A percentile compares a stretch with the other conserved stretches of the same genome.
These are phyloP conservation scores for Neofelis nebulosa DNA, from an alignment of 2,113 vertebrate species.

Conservation along the genomic window DNA sequence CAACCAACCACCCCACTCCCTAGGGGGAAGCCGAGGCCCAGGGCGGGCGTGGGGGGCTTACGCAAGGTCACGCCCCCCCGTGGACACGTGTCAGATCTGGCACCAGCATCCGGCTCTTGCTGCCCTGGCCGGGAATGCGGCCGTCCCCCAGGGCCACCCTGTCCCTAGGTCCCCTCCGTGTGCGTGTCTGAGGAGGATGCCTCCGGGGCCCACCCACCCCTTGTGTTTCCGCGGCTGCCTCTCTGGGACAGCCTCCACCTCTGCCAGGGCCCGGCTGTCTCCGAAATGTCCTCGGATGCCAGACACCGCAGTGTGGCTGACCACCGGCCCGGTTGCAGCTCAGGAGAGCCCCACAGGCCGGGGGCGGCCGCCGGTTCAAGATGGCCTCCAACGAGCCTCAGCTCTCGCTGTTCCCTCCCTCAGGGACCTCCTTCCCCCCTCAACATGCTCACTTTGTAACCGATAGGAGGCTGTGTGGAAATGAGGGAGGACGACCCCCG, in stretches of 20 bases:
- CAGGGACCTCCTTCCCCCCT: too few species aligned
- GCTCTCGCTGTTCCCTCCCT: rapidly evolving
- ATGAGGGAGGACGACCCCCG: rapidly evolving
- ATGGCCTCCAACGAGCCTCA: rapidly evolving
- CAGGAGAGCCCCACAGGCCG: neutral
- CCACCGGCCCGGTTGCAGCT: rapidly evolving
- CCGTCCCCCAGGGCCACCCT: neutral
- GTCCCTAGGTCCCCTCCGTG: rapidly evolving
- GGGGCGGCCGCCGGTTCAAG: rapidly evolving
- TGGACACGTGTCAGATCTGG: neutral
- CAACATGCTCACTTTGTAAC: too few species aligned
- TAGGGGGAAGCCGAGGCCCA: neutral
- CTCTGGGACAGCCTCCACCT: rapidly evolving
- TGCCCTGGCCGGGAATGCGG: too few species aligned
- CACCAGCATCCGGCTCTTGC: neutral
- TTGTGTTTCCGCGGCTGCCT: rapidly evolving
- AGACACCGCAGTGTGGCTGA: rapidly evolving
- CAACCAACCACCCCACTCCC: rapidly evolving
- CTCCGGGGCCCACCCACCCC: rapidly evolving
- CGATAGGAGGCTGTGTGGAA: rapidly evolving
- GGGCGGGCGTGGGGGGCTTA: neutral
- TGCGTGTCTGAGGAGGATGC: neutral
- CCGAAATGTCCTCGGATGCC: neutral
- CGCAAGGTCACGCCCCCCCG: neutral
- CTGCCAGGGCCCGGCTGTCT: neutral